A percentile compares a stretch with the other conserved stretches of the same genome.
Evolutionary conservation across 2,888 invertebrate species (phyloP).

Genomic region (Alentia gelatinosa): DNA sequence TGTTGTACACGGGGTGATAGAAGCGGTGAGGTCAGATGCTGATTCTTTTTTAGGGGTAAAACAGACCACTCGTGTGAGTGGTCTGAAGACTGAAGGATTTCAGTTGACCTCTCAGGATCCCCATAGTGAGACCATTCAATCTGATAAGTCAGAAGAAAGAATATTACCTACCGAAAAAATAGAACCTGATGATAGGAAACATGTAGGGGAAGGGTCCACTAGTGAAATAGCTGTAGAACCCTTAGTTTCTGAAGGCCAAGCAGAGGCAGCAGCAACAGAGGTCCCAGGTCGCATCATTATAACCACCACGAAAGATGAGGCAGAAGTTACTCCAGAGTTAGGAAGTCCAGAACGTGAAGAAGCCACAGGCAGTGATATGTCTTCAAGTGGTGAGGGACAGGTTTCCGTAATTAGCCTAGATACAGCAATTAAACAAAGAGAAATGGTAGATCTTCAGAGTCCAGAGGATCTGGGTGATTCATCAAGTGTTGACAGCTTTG

Average conservation of each 20-base stretch:
- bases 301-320: not conserved
- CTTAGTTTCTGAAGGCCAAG: not conserved
- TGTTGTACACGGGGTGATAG: constrained; percentile 44
- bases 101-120: not conserved
- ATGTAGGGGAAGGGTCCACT: not conserved
- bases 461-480: constrained; percentile 75
- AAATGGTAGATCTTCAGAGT: constrained; percentile 53
- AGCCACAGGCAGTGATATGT: constrained; percentile 38
- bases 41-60: constrained; percentile 68
- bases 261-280: not conserved
- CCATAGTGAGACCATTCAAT: constrained; percentile 10
- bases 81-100: constrained; percentile 46
- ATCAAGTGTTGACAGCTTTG: constrained; percentile 80
- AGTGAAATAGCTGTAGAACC: not conserved
- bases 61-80: constrained; percentile 51
- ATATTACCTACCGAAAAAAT: not conserved
- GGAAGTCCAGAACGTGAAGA: constrained; percentile 42
- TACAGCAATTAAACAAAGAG: constrained; percentile 28
- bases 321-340: constrained; percentile 7
- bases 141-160: too few relatives aligned
- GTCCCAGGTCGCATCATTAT: not conserved
- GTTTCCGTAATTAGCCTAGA: constrained; percentile 48
- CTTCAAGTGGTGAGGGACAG: constrained; percentile 46
- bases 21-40: constrained; percentile 35
- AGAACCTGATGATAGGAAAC: not conserved